Base-by-base conservation (phyloP, 2,888 invertebrate genomes). In the Aleiodes leptofemur region DNA sequence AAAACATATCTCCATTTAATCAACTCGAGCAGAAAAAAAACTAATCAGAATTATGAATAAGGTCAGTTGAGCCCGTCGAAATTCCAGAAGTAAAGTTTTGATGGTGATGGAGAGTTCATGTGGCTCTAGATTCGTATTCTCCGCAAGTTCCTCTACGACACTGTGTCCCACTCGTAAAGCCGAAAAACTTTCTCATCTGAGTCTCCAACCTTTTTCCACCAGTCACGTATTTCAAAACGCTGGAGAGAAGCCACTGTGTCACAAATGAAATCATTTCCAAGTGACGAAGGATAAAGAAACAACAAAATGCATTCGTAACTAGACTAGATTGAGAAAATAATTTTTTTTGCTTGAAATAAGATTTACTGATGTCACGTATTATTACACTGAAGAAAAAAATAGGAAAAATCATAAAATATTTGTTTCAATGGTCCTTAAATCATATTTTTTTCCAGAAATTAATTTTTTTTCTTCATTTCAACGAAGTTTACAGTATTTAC, bases 161-260 rank as follows among this genome's bases (percentile, higher is more conserved):
- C 43, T 43, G 31, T 68, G 31, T 51, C 64, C 64, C 68, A 68
- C 55, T 71, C 71, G 34, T 68, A 71, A 75, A 75, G 50, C 56
- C 57, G 7, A 43, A 43, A 55, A 75, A 71, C 66, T 75, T 75
- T 71, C 57, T 75, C 57, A 75, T 71, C 71, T 56, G 66, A 66
- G 34, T 50, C 73, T 23, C 38, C 48, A 38, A 55, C 50, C 56
- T 34, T 48, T 50, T 50, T 29, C 9, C 11, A 6, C 43, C 31
- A 66, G 74, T 74, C 74, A 74, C 70, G 74, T 74, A 74, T 34
- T 59, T 43, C 43, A 43, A 64, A 64, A 74, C 64, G 48, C 34
- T 61, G 53, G 55, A 69, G 55, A 69, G 61, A 73, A 55, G 53
- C 56, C 69, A 43, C 48, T 64, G 14, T 61, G 34, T 14, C 11